Conservation (phyloP, 2,113 vertebrate genomes). For the Terrapene triunguis region DNA sequence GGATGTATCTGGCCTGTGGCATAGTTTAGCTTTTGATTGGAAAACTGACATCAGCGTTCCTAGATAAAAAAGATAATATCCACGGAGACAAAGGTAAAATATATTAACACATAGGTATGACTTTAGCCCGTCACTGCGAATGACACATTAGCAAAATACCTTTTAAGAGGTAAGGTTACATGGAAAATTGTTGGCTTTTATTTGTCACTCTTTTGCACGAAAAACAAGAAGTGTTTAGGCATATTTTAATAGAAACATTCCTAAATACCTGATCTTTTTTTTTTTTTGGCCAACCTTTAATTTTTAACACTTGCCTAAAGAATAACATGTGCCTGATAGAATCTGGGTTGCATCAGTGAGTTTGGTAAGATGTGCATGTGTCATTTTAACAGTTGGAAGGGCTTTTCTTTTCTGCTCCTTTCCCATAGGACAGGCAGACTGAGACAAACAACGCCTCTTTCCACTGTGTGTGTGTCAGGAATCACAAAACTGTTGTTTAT, state of each 20-base stretch:
- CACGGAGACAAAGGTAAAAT: neutral
- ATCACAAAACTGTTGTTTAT: neutral
- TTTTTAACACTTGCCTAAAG: neutral
- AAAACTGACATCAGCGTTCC: neutral
- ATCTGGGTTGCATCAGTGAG: neutral
- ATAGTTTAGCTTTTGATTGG: neutral
- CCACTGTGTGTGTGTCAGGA: neutral
- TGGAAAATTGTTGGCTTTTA: neutral
- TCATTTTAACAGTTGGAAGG: neutral
- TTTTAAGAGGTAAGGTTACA: neutral
- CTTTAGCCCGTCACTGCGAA: neutral
- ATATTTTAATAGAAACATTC: neutral
- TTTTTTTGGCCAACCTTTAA: neutral
- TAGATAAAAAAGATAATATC: neutral
- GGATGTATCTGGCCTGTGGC: neutral
- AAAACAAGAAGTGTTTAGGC: neutral
- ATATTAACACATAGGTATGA: neutral
- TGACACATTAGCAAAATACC: neutral
- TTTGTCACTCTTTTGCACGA: neutral
- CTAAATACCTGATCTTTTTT: neutral
- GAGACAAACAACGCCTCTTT: neutral
- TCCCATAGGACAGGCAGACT: neutral
- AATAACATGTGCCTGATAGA: neutral
- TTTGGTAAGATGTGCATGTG: neutral
- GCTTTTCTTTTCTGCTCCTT: neutral